A percentile compares a stretch with the other conserved stretches of the same genome.
Conservation (phyloP, 2,113 vertebrate genomes). For the Prinia subflava region DNA sequence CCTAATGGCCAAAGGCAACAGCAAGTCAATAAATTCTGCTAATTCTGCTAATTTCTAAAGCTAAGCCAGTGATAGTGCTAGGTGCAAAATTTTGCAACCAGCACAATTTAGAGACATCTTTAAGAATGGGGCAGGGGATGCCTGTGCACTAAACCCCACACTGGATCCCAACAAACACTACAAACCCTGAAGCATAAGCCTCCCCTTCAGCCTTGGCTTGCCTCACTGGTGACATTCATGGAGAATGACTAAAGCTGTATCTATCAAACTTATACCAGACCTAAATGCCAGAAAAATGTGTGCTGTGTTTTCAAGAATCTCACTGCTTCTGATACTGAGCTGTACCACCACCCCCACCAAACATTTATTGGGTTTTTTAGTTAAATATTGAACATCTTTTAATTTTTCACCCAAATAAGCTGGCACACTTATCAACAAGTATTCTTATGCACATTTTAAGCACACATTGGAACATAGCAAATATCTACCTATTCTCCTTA, state of each 20-base stretch:
- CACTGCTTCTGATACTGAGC: background rate
- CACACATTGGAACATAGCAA: background rate
- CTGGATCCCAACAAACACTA: background rate
- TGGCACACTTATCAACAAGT: background rate
- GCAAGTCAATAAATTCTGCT: background rate
- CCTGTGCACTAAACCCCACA: background rate
- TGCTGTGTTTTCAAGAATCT: background rate
- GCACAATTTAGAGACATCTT: background rate
- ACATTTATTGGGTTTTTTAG: background rate
- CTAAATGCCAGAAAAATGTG: background rate
- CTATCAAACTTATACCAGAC: background rate
- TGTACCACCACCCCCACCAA: background rate
- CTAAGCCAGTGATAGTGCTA: background rate
- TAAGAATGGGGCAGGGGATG: background rate
- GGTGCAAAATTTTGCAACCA: background rate
- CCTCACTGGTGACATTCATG: background rate
- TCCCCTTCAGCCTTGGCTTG: background rate
- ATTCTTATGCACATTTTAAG: background rate
- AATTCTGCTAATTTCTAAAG: background rate
- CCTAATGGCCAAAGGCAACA: background rate
- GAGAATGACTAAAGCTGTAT: background rate
- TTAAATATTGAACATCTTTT: background rate
- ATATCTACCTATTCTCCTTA: background rate
- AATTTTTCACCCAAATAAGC: background rate
- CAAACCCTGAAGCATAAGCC: background rate